Conservation (phyloP, 2,888 invertebrate species). For the Tetranychus truncatus region DNA sequence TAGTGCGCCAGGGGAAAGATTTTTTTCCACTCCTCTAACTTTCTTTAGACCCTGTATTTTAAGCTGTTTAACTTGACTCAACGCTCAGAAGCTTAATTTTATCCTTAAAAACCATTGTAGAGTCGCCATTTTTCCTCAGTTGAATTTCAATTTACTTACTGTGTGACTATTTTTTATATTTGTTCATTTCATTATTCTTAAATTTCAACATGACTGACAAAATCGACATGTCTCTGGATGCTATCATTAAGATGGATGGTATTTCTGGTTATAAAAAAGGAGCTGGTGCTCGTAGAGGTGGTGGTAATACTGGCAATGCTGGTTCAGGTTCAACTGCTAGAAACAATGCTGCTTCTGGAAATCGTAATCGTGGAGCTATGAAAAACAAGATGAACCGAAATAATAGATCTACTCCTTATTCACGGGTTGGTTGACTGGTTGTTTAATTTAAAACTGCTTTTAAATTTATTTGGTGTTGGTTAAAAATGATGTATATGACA, state of each 20-base stretch:
- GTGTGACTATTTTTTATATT: background rate
- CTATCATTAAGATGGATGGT: constrained; percentile 66
- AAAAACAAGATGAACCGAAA: constrained; percentile 27
- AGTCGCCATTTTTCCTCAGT: constrained; percentile 2
- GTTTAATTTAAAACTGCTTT: constrained; percentile 4
- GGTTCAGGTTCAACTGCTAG: constrained; percentile 26
- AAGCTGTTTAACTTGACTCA: no score
- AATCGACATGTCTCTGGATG: constrained; percentile 92
- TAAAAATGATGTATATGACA: background rate
- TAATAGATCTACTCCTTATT: constrained; percentile 37
- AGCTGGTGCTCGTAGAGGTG: constrained; percentile 29
- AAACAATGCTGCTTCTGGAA: constrained; percentile 33
- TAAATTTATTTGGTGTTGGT: background rate
- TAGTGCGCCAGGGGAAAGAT: no score
- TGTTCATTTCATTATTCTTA: background rate
- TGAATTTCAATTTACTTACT: background rate
- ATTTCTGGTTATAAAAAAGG: constrained; percentile 35
- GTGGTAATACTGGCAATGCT: constrained; percentile 25
- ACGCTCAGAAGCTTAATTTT: no score
- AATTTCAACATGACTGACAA: constrained; percentile 54
- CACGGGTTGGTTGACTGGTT: constrained; percentile 43
- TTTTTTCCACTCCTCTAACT: no score
- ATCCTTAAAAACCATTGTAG: background rate
- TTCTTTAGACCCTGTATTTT: no score
- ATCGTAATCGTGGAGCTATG: constrained; percentile 30